Conservation (phyloP, 1,140 invertebrate genomes). For the Aleiodes sp. region DNA sequence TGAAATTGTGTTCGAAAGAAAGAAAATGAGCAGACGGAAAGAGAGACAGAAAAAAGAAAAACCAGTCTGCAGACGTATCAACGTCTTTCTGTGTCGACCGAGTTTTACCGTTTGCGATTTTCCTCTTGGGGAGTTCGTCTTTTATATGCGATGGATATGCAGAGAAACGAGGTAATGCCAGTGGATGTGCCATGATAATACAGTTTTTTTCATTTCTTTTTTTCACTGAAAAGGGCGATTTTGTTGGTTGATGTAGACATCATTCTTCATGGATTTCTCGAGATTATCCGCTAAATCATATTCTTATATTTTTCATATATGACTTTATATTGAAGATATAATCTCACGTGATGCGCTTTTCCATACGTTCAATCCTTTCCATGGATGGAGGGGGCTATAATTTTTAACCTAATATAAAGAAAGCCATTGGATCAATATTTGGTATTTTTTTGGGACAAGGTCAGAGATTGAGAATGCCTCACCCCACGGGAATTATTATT, state of each 20-base stretch:
- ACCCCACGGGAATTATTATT: too few relatives aligned
- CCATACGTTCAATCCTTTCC: too few relatives aligned
- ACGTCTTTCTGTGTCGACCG: slow-evolving; percentile 11
- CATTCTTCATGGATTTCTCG: neutral
- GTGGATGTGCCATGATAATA: neutral
- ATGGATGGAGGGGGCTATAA: too few relatives aligned
- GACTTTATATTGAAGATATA: too few relatives aligned
- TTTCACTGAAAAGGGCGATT: neutral
- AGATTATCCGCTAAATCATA: neutral
- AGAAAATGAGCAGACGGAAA: too few relatives aligned
- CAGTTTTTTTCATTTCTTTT: neutral
- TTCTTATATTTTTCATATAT: neutral
- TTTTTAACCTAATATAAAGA: too few relatives aligned
- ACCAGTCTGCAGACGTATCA: slow-evolving; percentile 6
- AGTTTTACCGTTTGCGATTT: slow-evolving; percentile 17
- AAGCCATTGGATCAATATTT: too few relatives aligned
- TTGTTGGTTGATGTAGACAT: neutral
- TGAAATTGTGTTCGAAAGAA: too few relatives aligned
- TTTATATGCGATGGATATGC: neutral
- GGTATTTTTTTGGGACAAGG: too few relatives aligned
- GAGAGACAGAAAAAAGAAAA: neutral
- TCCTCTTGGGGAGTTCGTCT: slow-evolving; percentile 10
- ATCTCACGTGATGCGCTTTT: too few relatives aligned
- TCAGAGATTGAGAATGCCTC: too few relatives aligned
- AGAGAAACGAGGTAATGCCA: neutral